Percentiles rank a stretch among this genome's conserved stretches.
Conservation (phyloP, 2,888 invertebrate genomes). For the Polyommatus icarus region DNA sequence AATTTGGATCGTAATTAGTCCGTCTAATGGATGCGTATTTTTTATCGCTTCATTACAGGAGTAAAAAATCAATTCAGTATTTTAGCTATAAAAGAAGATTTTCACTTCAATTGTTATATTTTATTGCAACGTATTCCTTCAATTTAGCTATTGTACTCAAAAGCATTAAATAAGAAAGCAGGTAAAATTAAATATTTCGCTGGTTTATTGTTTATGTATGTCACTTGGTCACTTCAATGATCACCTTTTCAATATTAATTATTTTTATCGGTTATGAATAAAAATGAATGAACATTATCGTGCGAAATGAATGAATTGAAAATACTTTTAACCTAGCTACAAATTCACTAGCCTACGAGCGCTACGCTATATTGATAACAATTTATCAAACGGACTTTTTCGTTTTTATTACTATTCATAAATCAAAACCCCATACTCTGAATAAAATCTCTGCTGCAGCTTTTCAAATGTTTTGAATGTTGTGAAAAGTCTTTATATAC, state of each 20-base stretch:
- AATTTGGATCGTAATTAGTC: neutral
- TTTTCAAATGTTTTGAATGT: constrained; percentile 26
- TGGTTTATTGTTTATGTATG: too few species aligned
- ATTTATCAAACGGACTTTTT: constrained; percentile 17
- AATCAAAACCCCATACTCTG: constrained; percentile 17
- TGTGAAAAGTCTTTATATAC: neutral
- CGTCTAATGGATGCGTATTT: neutral
- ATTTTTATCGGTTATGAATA: neutral
- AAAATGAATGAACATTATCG: neutral
- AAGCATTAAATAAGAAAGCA: too few species aligned
- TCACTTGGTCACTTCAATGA: neutral
- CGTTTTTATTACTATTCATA: constrained; percentile 28
- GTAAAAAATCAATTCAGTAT: too few species aligned
- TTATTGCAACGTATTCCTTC: too few species aligned
- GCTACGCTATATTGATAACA: constrained; percentile 8
- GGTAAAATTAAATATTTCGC: too few species aligned
- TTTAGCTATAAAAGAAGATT: too few species aligned
- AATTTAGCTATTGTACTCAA: too few species aligned
- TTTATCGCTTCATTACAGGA: neutral
- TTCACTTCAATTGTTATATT: too few species aligned
- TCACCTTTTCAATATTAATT: neutral
- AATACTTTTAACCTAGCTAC: constrained; percentile 3
- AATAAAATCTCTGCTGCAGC: constrained; percentile 6
- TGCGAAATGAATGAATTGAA: neutral
- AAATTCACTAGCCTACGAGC: constrained; percentile 10